Evolutionary conservation across 2,113 vertebrate genomes (phyloP).

Genomic region (Penelope pileata): DNA sequence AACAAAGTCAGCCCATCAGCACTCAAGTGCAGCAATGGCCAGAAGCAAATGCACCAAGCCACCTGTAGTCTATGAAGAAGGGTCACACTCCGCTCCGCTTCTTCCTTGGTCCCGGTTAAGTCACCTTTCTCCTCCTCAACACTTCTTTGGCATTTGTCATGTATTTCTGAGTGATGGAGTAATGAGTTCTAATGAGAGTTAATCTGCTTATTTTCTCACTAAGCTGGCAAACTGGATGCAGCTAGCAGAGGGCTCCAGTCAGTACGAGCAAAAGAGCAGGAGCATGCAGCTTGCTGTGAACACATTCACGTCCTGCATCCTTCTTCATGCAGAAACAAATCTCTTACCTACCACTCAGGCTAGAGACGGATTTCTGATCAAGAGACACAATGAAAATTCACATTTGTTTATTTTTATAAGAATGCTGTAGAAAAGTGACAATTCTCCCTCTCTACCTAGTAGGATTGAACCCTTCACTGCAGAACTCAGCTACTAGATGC

Average conservation of each 20-base stretch:
- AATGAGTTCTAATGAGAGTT: background rate
- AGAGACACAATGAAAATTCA: background rate
- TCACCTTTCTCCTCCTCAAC: background rate
- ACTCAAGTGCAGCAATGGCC: background rate
- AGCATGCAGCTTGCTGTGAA: background rate
- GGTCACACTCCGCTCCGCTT: background rate
- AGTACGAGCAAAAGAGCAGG: background rate
- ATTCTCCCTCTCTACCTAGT: background rate
- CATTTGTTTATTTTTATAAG: slow-evolving; percentile 56
- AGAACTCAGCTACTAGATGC: background rate
- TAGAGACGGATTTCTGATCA: background rate
- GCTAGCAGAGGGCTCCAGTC: background rate
- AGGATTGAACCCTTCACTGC: background rate
- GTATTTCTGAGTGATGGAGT: background rate
- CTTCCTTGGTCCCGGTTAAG: background rate
- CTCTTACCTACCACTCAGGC: background rate
- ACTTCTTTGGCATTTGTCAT: background rate
- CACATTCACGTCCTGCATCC: background rate
- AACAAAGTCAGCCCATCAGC: background rate
- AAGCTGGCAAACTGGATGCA: background rate
- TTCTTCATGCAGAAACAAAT: background rate
- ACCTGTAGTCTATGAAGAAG: background rate
- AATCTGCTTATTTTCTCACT: background rate
- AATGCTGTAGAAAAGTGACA: background rate
- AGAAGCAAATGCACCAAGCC: background rate